Percentiles rank a stretch among this genome's conserved stretches.
Conservation (phyloP, 2,797 vertebrate species). For the Xiphorhynchus erythropygius region DNA sequence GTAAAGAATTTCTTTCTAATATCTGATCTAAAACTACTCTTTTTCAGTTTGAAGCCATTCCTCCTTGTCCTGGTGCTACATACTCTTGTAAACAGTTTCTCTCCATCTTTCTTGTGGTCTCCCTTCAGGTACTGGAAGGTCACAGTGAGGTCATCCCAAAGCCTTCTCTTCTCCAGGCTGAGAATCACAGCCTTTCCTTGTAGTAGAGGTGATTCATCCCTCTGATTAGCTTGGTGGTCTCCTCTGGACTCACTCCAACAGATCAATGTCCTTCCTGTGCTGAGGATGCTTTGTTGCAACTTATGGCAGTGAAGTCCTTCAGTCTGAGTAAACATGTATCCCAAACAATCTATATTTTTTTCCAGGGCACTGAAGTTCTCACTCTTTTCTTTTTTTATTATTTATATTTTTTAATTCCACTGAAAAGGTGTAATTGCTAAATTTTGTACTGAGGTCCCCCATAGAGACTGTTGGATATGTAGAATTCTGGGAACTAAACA, state of each 20-base stretch:
- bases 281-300: background rate
- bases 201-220: rapidly evolving
- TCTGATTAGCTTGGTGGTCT: background rate
- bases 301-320: background rate
- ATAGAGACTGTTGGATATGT: background rate
- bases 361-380: background rate
- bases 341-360: background rate
- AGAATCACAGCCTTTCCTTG: background rate
- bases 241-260: rapidly evolving
- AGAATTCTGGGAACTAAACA: background rate
- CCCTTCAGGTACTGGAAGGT: background rate
- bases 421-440: background rate
- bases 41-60: background rate
- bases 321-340: background rate
- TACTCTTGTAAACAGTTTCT: rapidly evolving
- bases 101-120: background rate
- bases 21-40: background rate
- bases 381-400: background rate
- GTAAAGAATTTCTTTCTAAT: background rate
- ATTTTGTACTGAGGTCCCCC: background rate
- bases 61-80: background rate
- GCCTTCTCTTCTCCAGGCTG: background rate
- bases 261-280: background rate
- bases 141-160: background rate
- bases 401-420: background rate